A percentile compares a stretch with the other conserved stretches of the same genome.
phyloP scores from a whole-genome alignment of 2,888 invertebrate species.

The Chelonus formosanus region DNA sequence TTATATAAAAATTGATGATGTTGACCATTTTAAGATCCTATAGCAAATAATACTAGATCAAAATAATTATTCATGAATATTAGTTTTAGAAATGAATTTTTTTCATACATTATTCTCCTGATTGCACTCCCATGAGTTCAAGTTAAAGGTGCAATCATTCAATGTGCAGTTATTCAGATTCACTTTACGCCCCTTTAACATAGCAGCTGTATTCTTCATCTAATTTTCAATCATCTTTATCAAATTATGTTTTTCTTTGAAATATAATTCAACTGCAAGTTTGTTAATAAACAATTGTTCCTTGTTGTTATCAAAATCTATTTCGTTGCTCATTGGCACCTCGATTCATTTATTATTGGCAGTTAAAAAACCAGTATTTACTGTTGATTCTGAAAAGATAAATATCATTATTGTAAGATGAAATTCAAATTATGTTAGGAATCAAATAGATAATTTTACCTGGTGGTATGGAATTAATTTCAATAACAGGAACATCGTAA shows the following conservation, averaged over 20 bases:
- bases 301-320: not conserved
- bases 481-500: not conserved
- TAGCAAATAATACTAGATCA: no score
- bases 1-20: no score
- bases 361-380: not conserved
- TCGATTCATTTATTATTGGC: not conserved
- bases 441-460: not conserved
- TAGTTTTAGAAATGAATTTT: not conserved
- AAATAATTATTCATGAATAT: no score
- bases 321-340: not conserved
- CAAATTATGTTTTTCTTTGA: not conserved
- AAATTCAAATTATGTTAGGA: not conserved
- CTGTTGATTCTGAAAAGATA: not conserved
- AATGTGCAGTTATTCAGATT: not conserved
- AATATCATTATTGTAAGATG: not conserved
- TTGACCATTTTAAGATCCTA: no score
- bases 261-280: not conserved
- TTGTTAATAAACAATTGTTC: not conserved
- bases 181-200: not conserved
- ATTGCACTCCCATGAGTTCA: not conserved
- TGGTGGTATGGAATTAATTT: not conserved
- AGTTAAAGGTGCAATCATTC: not conserved
- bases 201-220: not conserved
- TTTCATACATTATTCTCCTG: not conserved
- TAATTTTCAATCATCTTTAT: no score